A percentile compares a stretch with the other conserved stretches of the same genome.
Evolutionary conservation across 2,888 invertebrate genomes (phyloP).

Genomic region (Myathropa florea): DNA sequence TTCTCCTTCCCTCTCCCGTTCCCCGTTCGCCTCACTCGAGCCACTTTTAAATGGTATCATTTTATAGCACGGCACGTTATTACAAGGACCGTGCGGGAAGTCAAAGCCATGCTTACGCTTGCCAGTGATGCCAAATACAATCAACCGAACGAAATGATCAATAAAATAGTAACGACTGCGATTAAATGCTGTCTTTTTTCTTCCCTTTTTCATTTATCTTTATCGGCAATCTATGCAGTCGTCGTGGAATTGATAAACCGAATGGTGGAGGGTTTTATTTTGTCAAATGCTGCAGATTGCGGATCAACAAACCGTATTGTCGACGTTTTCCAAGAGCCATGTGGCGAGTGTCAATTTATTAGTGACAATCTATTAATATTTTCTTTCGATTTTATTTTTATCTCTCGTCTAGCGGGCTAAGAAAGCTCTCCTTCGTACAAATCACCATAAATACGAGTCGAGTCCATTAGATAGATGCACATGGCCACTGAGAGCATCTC

Average conservation of each 20-base stretch:
- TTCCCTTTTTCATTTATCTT: background rate
- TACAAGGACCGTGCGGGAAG: background rate
- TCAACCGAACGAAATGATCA: background rate
- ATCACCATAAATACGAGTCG: constrained; percentile 23
- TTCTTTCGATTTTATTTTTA: constrained; percentile 32
- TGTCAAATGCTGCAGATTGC: background rate
- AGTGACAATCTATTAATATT: constrained; percentile 54
- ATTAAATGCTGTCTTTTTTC: background rate
- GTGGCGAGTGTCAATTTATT: constrained; percentile 37
- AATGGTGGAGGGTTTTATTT: background rate
- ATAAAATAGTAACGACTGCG: constrained; percentile 7
- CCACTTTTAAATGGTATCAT: background rate
- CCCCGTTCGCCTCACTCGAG: background rate
- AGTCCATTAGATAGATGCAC: constrained; percentile 43
- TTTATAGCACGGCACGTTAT: background rate
- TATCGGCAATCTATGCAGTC: background rate
- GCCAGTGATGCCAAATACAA: background rate
- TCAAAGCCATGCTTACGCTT: background rate
- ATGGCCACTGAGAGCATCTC: constrained; percentile 21
- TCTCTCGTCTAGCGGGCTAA: background rate
- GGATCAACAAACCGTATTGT: constrained; percentile 33
- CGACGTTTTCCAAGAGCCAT: constrained; percentile 23
- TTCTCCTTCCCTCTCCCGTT: background rate
- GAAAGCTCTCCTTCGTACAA: constrained; percentile 20
- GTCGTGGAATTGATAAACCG: background rate